These are phyloP conservation scores for Bombus superbus DNA, from an alignment of 1,140 invertebrate genomes.

Conservation along the genomic window DNA sequence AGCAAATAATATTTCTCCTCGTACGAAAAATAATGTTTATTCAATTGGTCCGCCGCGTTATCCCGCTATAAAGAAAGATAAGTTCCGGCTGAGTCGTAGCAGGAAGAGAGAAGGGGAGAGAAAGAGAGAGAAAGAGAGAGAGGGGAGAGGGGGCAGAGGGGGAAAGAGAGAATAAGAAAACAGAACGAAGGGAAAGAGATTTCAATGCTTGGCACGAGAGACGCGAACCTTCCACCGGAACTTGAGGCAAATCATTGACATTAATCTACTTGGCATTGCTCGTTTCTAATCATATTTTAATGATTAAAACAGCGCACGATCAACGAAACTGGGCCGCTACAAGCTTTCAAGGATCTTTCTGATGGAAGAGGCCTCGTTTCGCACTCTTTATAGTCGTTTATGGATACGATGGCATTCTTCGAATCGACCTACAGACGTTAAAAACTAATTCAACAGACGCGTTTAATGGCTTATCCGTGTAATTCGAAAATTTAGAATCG, in stretches of 20 bases:
- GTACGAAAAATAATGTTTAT: background rate
- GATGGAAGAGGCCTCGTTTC: background rate
- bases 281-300: constrained; percentile 20
- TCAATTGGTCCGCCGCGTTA: background rate
- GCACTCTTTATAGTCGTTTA: background rate
- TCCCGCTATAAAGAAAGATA: background rate
- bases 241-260: constrained; percentile 1
- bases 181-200: background rate
- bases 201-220: background rate
- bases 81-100: background rate
- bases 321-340: constrained; percentile 14
- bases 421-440: too few species aligned
- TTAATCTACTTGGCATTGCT: constrained; percentile 17
- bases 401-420: background rate
- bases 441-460: background rate
- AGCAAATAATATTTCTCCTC: background rate
- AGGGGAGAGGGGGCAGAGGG: too few species aligned
- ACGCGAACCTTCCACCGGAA: background rate
- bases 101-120: too few species aligned
- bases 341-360: constrained; percentile 5
- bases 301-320: background rate
- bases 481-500: background rate
- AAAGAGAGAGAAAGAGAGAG: too few species aligned
- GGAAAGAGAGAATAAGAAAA: background rate
- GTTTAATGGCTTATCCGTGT: too few species aligned